These are phyloP conservation scores for Salarias fasciatus DNA, from an alignment of 2,797 vertebrate species.

Conservation along the genomic window DNA sequence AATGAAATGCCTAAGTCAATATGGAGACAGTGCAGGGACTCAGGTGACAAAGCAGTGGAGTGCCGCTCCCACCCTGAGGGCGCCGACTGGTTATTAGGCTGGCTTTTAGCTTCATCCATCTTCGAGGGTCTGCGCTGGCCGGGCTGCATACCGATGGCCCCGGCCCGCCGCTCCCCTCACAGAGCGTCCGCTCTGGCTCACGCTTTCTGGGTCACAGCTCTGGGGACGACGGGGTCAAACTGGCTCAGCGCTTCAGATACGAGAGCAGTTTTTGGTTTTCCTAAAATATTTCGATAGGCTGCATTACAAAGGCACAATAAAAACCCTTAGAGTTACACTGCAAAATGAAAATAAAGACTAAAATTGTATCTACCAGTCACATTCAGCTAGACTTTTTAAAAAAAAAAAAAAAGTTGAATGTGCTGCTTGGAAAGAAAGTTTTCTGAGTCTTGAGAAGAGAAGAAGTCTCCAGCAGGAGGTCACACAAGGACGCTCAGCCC, in stretches of 20 bases:
- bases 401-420: not conserved
- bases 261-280: slow-evolving; percentile 14
- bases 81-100: slow-evolving; percentile 74
- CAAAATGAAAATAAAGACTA: slow-evolving; percentile 13
- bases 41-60: slow-evolving; percentile 67
- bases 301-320: not conserved
- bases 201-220: slow-evolving; percentile 70
- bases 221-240: slow-evolving; percentile 49
- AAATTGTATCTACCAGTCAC: not conserved
- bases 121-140: slow-evolving; percentile 60
- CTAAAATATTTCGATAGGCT: slow-evolving; percentile 12
- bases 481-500: slow-evolving; percentile 69
- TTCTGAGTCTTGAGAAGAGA: slow-evolving; percentile 27
- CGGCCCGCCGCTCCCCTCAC: slow-evolving; percentile 64
- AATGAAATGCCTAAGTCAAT: slow-evolving; percentile 77
- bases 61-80: slow-evolving; percentile 58
- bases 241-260: slow-evolving; percentile 27
- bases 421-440: slow-evolving; percentile 13
- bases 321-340: slow-evolving; percentile 2
- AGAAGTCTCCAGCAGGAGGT: slow-evolving; percentile 45
- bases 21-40: slow-evolving; percentile 61
- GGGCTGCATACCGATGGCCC: slow-evolving; percentile 76
- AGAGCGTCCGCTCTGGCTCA: slow-evolving; percentile 51
- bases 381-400: not conserved
- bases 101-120: slow-evolving; percentile 74